phyloP scores from a whole-genome alignment of 2,888 invertebrate species.

The Plemyria rubiginata region DNA sequence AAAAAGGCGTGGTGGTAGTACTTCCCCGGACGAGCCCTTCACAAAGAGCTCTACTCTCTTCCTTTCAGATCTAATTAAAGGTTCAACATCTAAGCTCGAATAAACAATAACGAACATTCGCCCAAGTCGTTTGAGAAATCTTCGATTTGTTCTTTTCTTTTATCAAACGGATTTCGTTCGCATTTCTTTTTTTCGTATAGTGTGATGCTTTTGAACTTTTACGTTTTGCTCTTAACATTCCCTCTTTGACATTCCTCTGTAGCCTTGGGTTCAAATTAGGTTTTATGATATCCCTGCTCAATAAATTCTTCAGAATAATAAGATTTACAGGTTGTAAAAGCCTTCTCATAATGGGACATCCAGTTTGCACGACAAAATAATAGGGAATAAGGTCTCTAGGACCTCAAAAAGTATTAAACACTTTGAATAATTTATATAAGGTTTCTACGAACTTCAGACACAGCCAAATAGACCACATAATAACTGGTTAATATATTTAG shows the following conservation, averaged over 20 bases:
- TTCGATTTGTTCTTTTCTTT: neutral
- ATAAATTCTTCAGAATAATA: slow-evolving; percentile 1
- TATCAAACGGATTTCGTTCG: neutral
- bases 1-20: too few species aligned
- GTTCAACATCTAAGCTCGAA: too few species aligned
- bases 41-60: too few species aligned
- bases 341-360: slow-evolving; percentile 1
- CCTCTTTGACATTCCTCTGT: neutral
- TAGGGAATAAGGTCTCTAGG: neutral
- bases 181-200: neutral
- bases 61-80: too few species aligned
- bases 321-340: slow-evolving; percentile 6
- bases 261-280: neutral
- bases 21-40: too few species aligned
- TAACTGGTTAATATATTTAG: too few species aligned
- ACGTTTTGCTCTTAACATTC: neutral
- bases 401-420: neutral
- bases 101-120: neutral
- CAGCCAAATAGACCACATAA: too few species aligned
- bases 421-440: slow-evolving; percentile 5
- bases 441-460: neutral
- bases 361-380: slow-evolving; percentile 5
- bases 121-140: neutral
- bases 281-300: neutral
- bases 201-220: neutral